Conservation (phyloP, 2,113 vertebrate species). For the Polyodon spathula region DNA sequence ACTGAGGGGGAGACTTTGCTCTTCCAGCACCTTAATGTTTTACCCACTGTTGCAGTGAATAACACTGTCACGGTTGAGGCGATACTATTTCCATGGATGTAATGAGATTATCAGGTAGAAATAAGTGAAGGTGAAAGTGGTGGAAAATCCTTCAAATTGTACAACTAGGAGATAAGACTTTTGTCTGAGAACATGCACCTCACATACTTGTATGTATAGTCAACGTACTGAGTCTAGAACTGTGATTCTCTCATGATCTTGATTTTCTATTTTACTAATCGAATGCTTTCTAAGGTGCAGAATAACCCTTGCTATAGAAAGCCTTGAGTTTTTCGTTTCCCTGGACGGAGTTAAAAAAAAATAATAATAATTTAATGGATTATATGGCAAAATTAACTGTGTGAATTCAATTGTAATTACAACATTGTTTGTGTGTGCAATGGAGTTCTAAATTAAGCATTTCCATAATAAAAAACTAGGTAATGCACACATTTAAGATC, state of each 20-base stretch:
- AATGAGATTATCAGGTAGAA: slow-evolving; percentile 7
- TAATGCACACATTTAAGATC: too few species aligned
- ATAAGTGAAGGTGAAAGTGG: slow-evolving; percentile 5
- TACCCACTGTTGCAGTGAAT: not conserved
- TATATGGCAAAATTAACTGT: too few species aligned
- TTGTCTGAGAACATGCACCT: not conserved
- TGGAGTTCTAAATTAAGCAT: too few species aligned
- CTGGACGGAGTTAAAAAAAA: too few species aligned
- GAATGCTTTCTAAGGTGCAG: too few species aligned
- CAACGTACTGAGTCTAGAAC: not conserved
- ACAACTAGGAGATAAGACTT: not conserved
- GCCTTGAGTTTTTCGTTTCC: too few species aligned
- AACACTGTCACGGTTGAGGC: not conserved
- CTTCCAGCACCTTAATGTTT: not conserved
- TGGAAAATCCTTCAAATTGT: not conserved
- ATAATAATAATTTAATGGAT: too few species aligned
- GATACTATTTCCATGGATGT: slow-evolving; percentile 4
- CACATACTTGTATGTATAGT: not conserved
- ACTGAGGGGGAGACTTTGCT: not conserved
- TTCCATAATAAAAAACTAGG: too few species aligned
- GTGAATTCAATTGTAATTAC: too few species aligned
- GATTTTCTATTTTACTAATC: too few species aligned
- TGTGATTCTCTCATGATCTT: not conserved
- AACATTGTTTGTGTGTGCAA: too few species aligned
- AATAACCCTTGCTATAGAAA: too few species aligned